phyloP scores from a whole-genome alignment of 2,888 invertebrate genomes.

The Apoderus coryli region DNA sequence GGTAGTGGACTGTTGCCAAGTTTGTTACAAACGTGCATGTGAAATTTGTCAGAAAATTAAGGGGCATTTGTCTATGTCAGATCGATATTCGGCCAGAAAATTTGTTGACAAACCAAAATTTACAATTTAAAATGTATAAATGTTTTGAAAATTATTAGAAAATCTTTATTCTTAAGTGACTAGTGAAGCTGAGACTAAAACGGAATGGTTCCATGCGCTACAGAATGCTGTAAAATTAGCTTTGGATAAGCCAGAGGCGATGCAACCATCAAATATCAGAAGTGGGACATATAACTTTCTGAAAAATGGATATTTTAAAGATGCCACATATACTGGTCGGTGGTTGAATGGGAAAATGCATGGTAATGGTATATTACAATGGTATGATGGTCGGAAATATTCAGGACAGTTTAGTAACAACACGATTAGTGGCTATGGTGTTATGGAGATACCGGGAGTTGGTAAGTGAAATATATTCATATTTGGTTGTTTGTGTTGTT shows the following conservation, averaged over 20 bases:
- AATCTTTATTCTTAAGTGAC: no score
- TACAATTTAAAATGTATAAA: no score
- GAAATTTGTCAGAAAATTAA: no score
- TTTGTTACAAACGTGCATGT: no score
- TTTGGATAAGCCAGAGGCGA: conserved; percentile 44
- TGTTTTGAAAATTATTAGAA: no score
- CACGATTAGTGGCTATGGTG: conserved; percentile 55
- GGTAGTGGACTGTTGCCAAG: no score
- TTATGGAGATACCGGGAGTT: conserved; percentile 48
- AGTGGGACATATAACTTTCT: conserved; percentile 63
- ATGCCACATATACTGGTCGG: conserved; percentile 63
- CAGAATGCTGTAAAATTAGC: conserved; percentile 57
- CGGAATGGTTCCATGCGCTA: conserved; percentile 64
- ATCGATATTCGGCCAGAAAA: no score
- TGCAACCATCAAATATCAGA: conserved; percentile 55
- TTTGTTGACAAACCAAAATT: no score
- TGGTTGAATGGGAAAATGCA: conserved; percentile 77
- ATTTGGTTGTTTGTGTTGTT: no score
- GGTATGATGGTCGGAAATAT: conserved; percentile 67
- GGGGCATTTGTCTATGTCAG: no score
- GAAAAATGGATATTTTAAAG: conserved; percentile 56
- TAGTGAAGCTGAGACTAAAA: conserved; percentile 51
- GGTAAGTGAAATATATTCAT: no score
- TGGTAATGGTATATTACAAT: conserved; percentile 68
- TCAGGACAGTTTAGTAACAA: conserved; percentile 69